Percentiles rank a stretch among this genome's conserved stretches.
Conservation (phyloP, 2,888 invertebrate species). For the Lochmaea capreae region DNA sequence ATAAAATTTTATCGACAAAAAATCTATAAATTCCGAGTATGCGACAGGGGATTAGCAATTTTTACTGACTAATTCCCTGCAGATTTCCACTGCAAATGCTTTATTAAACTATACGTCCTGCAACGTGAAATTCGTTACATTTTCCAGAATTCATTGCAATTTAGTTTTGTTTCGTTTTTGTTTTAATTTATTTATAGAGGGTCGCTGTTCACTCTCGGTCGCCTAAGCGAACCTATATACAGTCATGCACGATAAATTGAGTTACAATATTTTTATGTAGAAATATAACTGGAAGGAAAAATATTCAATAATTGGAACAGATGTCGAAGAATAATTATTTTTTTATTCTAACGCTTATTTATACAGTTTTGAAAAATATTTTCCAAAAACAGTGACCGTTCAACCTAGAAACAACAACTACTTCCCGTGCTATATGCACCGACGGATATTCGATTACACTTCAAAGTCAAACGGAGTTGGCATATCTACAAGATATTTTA, state of each 20-base stretch:
- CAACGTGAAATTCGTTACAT: conserved; percentile 36
- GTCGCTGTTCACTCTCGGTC: neutral
- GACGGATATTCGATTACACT: too few relatives aligned
- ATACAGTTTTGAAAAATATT: too few relatives aligned
- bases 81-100: conserved; percentile 48
- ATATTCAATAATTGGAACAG: neutral
- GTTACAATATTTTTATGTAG: neutral
- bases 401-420: too few relatives aligned
- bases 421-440: too few relatives aligned
- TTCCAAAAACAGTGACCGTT: too few relatives aligned
- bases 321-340: too few relatives aligned
- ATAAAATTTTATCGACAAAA: conserved; percentile 29
- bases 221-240: neutral
- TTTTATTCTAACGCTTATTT: too few relatives aligned
- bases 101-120: conserved; percentile 45
- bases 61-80: conserved; percentile 48
- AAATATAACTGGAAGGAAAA: neutral
- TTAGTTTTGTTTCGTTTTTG: conserved; percentile 27
- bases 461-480: too few relatives aligned
- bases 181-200: conserved; percentile 33
- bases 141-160: conserved; percentile 37
- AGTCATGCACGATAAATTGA: neutral
- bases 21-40: conserved; percentile 43
- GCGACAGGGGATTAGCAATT: conserved; percentile 47
- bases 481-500: too few relatives aligned